Evolutionary conservation across 2,888 invertebrate genomes (phyloP).

Genomic region (Cephalotes varians): DNA sequence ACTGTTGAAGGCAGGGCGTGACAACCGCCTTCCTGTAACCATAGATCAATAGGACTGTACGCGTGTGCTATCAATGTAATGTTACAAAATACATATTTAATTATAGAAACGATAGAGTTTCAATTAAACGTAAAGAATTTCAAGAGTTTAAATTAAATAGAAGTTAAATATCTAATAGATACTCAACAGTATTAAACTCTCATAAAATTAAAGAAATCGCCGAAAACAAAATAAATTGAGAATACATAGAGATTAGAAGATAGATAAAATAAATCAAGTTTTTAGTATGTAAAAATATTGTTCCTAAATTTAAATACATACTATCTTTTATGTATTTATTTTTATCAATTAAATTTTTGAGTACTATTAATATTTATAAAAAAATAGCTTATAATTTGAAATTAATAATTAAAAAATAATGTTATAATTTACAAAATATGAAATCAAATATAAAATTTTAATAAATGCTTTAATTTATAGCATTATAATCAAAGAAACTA

Average conservation of each 20-base stretch:
- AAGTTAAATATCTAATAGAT: background rate
- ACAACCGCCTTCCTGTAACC: slow-evolving; percentile 43
- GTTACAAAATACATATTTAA: background rate
- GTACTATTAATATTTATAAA: background rate
- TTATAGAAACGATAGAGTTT: background rate
- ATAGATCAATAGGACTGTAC: slow-evolving; percentile 8
- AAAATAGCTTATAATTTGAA: slow-evolving; percentile 1
- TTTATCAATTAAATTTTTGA: background rate
- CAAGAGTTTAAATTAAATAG: background rate
- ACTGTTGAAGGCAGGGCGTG: slow-evolving; percentile 16
- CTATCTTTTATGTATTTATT: background rate
- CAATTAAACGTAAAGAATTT: background rate
- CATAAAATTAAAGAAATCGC: background rate
- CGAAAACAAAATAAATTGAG: background rate
- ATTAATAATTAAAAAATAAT: background rate
- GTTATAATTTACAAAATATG: background rate
- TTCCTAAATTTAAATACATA: background rate
- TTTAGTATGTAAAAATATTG: background rate
- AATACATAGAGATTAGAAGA: background rate
- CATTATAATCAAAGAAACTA: background rate
- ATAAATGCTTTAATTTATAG: background rate
- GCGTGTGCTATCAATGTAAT: background rate
- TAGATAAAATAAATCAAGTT: background rate
- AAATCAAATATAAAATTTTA: background rate
- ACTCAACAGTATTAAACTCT: background rate